Percentiles rank a stretch among this genome's conserved stretches.
These are phyloP conservation scores for Nothobranchius furzeri DNA, from an alignment of 2,113 vertebrate genomes.

Conservation along the genomic window DNA sequence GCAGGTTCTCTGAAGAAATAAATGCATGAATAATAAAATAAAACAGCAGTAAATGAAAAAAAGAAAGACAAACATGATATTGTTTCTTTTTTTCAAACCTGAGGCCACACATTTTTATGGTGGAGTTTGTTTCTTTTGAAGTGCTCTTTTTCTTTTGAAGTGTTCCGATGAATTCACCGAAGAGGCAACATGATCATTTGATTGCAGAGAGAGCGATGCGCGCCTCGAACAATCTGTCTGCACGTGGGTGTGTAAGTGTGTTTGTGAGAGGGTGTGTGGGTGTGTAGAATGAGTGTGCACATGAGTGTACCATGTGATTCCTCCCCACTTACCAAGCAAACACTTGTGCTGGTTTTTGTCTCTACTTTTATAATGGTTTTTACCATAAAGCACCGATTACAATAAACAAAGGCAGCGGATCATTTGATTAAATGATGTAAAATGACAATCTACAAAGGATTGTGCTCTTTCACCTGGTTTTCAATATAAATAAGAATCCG, in stretches of 20 bases:
- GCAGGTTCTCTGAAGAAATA: conserved; percentile 2
- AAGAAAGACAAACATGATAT: conserved; percentile 1
- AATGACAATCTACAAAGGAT: conserved; percentile 11
- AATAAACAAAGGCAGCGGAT: neutral
- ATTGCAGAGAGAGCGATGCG: conserved; percentile 16
- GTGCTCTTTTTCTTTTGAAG: conserved; percentile 26
- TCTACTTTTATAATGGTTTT: neutral
- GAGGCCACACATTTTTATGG: neutral
- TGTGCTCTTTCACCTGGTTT: conserved; percentile 10
- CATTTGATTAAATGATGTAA: conserved; percentile 3
- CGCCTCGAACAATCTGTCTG: conserved; percentile 7
- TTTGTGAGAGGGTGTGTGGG: conserved; percentile 18
- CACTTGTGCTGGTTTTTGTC: neutral
- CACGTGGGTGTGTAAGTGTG: conserved; percentile 10
- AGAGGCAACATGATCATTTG: conserved; percentile 18
- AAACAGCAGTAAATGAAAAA: conserved; percentile 1
- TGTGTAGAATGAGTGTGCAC: neutral
- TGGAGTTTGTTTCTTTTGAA: conserved; percentile 20
- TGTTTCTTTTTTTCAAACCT: conserved; percentile 11
- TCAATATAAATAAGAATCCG: conserved; percentile 9
- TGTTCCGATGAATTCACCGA: conserved; percentile 18
- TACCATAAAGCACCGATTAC: neutral
- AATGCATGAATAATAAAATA: conserved; percentile 2
- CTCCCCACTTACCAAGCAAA: neutral
- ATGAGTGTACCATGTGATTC: conserved; percentile 1